These are phyloP conservation scores for Solea senegalensis DNA, from an alignment of 2,113 vertebrate genomes.

Conservation along the genomic window DNA sequence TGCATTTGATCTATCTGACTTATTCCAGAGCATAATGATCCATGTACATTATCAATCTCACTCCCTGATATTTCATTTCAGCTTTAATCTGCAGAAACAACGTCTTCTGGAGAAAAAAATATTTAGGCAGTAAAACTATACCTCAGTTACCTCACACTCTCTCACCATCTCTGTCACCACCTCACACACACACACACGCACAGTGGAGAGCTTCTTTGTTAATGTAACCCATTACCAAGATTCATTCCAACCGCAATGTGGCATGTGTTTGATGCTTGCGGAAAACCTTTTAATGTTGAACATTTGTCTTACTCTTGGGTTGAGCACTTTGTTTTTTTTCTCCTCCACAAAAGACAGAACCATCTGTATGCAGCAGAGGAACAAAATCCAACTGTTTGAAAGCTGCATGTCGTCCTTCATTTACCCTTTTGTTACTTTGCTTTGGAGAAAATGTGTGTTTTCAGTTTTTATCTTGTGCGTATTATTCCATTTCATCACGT, in stretches of 20 bases:
- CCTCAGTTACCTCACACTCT: conserved; percentile 20
- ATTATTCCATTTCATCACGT: background rate
- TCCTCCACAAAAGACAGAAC: background rate
- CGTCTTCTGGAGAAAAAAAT: background rate
- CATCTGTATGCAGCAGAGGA: conserved; percentile 13
- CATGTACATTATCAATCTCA: background rate
- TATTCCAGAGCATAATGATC: background rate
- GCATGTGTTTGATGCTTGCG: conserved; percentile 22
- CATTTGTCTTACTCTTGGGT: conserved; percentile 30
- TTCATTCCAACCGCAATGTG: conserved; percentile 34
- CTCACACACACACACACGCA: conserved; percentile 11
- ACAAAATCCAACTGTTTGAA: conserved; percentile 4
- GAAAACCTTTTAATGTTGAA: conserved; percentile 44
- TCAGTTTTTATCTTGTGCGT: background rate
- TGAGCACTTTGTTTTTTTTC: conserved; percentile 37
- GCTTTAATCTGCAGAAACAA: conserved; percentile 8
- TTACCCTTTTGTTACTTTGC: background rate
- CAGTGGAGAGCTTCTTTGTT: conserved; percentile 12
- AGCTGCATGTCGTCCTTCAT: background rate
- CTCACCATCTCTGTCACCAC: background rate
- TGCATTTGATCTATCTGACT: background rate
- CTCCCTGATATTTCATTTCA: conserved; percentile 3
- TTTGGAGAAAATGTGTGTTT: background rate
- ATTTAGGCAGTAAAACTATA: conserved; percentile 17
- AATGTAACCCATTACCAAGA: conserved; percentile 49